A percentile compares a stretch with the other conserved stretches of the same genome.
phyloP scores from a whole-genome alignment of 2,888 invertebrate genomes.

The Sicus ferrugineus region DNA sequence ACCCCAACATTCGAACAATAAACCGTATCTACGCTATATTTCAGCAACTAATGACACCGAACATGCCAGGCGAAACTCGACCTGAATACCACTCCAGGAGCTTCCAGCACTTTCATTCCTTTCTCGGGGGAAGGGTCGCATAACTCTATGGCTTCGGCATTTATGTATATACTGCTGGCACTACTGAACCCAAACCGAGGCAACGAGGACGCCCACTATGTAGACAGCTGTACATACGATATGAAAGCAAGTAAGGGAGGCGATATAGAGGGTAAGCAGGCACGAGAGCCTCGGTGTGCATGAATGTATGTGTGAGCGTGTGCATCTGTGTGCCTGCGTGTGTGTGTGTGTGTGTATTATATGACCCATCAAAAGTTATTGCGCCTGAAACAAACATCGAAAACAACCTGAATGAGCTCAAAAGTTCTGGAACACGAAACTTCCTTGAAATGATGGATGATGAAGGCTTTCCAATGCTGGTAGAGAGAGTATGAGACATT shows the following conservation, averaged over 20 bases:
- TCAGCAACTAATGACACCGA: slow-evolving; percentile 10
- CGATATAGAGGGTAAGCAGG: background rate
- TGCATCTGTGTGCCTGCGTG: background rate
- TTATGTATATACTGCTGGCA: slow-evolving; percentile 13
- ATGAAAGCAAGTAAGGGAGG: background rate
- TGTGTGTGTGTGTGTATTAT: background rate
- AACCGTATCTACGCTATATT: background rate
- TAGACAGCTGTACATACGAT: background rate
- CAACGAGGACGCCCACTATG: background rate
- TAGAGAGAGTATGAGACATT: background rate
- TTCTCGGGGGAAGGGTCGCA: background rate
- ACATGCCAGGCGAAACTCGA: background rate
- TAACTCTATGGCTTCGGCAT: slow-evolving; percentile 23
- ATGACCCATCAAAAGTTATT: background rate
- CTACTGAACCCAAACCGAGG: slow-evolving; percentile 23
- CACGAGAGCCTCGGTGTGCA: too few relatives aligned
- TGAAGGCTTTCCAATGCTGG: background rate
- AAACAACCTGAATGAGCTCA: background rate
- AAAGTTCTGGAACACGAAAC: background rate
- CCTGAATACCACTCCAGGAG: slow-evolving; percentile 3
- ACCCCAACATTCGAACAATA: slow-evolving; percentile 2
- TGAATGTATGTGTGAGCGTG: background rate
- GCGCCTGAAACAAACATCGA: slow-evolving; percentile 10
- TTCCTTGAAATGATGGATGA: background rate
- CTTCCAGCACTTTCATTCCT: background rate